phyloP scores from a whole-genome alignment of 2,888 invertebrate species.

The Sepioteuthis lessoniana region DNA sequence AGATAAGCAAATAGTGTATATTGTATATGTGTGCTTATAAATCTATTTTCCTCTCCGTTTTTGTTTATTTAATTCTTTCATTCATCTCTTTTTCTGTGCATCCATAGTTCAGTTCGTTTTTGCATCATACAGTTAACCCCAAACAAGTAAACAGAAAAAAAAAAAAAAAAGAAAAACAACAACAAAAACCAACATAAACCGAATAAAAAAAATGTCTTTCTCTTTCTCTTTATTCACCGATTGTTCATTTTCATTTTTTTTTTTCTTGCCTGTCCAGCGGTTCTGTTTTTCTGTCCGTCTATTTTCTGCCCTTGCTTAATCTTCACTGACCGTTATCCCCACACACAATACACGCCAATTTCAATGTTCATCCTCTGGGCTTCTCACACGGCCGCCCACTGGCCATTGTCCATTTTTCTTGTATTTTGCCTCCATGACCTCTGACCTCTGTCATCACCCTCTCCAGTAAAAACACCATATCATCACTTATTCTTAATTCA shows the following conservation, averaged over 20 bases:
- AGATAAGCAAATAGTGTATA: neutral
- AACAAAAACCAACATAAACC: too few relatives aligned
- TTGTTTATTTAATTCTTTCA: neutral
- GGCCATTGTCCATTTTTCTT: slow-evolving; percentile 23
- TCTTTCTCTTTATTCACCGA: neutral
- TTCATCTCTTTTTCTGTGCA: neutral
- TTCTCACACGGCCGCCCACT: slow-evolving; percentile 33
- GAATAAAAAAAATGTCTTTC: neutral
- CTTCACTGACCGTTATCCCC: neutral
- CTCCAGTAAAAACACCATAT: neutral
- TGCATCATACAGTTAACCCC: neutral
- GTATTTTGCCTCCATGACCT: neutral
- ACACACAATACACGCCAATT: slow-evolving; percentile 2
- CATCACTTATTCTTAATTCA: neutral
- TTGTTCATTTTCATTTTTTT: neutral
- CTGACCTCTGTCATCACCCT: slow-evolving; percentile 33
- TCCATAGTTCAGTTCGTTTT: neutral
- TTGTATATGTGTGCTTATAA: neutral
- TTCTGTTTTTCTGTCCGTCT: neutral
- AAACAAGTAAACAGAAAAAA: neutral
- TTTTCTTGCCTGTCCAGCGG: neutral
- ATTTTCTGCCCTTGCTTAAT: neutral
- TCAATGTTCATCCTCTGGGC: slow-evolving; percentile 21
- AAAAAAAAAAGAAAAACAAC: too few relatives aligned
- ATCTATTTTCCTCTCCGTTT: neutral